These are phyloP conservation scores for Stomatorhinus walkeri DNA, from an alignment of 2,797 vertebrate genomes.

Conservation along the genomic window DNA sequence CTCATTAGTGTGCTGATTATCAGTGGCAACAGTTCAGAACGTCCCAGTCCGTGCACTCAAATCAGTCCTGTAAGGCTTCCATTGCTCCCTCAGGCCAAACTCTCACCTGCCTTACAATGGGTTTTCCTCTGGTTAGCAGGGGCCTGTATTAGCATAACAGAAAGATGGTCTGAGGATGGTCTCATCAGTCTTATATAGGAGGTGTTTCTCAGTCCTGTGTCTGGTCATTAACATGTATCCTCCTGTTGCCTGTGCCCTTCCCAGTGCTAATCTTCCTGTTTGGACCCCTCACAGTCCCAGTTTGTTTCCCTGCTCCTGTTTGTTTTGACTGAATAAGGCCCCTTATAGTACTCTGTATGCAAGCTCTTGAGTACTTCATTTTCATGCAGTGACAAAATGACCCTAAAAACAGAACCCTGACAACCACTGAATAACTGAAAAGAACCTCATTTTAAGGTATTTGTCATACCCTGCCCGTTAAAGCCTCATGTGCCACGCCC, in stretches of 20 bases:
- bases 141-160: too few relatives aligned
- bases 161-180: too few relatives aligned
- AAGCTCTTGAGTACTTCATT: neutral
- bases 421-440: neutral
- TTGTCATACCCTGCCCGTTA: too few relatives aligned
- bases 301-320: neutral
- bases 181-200: neutral
- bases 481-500: too few relatives aligned
- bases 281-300: neutral
- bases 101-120: too few relatives aligned
- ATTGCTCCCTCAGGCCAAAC: too few relatives aligned
- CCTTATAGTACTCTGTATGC: neutral
- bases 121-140: too few relatives aligned
- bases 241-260: neutral
- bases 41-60: too few relatives aligned
- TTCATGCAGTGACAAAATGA: neutral
- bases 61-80: too few relatives aligned
- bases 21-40: too few relatives aligned
- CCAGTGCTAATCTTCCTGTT: neutral
- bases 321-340: neutral
- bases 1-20: too few relatives aligned
- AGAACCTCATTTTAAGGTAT: neutral
- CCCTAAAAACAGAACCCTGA: neutral
- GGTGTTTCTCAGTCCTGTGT: neutral
- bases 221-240: neutral